A percentile compares a stretch with the other conserved stretches of the same genome.
Evolutionary conservation across 2,113 vertebrate genomes (phyloP).

Genomic region (Cepphus grylle): DNA sequence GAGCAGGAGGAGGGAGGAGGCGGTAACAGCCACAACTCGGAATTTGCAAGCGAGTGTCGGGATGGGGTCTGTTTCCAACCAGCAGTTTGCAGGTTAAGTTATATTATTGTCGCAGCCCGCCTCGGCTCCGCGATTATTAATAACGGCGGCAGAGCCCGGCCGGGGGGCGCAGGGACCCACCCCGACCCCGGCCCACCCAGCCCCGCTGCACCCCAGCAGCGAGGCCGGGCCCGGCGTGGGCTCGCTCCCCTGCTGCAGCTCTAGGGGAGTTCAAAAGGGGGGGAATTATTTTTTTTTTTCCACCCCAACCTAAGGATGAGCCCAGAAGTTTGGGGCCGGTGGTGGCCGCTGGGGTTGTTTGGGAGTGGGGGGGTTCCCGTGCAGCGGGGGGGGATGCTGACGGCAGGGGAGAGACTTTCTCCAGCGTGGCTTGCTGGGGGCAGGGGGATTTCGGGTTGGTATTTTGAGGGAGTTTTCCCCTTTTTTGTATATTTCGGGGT

Average conservation of each 20-base stretch:
- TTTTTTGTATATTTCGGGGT: fast-evolving
- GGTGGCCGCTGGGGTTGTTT: not conserved
- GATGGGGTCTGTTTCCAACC: constrained; percentile 91
- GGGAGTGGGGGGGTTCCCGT: not conserved
- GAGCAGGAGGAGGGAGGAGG: constrained; percentile 30
- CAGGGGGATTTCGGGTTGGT: not conserved
- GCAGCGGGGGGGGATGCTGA: not conserved
- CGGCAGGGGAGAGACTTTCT: not conserved
- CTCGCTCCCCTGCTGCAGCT: not conserved
- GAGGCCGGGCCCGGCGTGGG: not conserved
- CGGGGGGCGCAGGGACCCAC: not conserved
- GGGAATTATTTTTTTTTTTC: not conserved
- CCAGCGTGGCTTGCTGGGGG: not conserved
- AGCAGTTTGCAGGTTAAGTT: constrained; percentile 88
- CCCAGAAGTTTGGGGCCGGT: not conserved
- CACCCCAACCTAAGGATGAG: not conserved
- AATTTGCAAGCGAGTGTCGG: constrained; percentile 57
- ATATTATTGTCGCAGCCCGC: not conserved
- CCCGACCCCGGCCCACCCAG: not conserved
- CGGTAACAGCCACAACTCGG: constrained; percentile 63
- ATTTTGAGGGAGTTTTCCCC: not conserved
- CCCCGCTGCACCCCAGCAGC: not conserved
- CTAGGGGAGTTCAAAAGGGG: no score
- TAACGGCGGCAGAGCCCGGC: not conserved
- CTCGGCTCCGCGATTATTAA: constrained; percentile 5